Evolutionary conservation across 2,797 vertebrate species (phyloP).

Genomic region (Graptemys geographica): DNA sequence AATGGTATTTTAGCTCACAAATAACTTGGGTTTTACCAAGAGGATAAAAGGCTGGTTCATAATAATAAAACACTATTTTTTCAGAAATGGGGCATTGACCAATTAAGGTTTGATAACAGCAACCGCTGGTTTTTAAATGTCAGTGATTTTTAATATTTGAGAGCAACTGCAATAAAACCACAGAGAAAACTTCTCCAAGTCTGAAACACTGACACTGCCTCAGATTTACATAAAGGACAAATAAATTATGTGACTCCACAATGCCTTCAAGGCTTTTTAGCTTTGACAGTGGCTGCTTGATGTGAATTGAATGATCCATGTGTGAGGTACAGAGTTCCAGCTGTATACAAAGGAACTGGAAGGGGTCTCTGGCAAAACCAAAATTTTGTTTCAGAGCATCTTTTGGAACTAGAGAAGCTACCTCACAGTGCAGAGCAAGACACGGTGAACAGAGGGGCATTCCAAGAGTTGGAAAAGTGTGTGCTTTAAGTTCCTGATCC

Average conservation of each 20-base stretch:
- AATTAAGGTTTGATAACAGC: not conserved
- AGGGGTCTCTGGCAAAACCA: not conserved
- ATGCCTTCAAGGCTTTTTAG: not conserved
- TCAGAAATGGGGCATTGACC: not conserved
- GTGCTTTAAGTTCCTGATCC: not conserved
- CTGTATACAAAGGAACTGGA: not conserved
- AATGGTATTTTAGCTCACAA: not conserved
- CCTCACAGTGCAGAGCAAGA: not conserved
- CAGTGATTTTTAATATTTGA: not conserved
- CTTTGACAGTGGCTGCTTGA: not conserved
- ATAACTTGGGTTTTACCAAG: not conserved
- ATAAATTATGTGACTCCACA: not conserved
- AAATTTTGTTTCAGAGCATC: not conserved
- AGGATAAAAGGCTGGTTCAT: not conserved
- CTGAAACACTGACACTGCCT: not conserved
- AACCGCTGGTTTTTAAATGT: not conserved
- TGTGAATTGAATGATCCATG: not conserved
- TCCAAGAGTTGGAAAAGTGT: not conserved
- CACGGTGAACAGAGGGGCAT: not conserved
- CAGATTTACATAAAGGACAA: not conserved
- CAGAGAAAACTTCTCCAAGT: not conserved
- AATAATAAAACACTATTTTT: not conserved
- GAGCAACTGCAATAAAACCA: not conserved
- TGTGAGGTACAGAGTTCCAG: not conserved
- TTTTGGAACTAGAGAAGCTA: not conserved